Evolutionary conservation across 2,888 invertebrate genomes (phyloP).

Genomic region (Pheosia gnoma): DNA sequence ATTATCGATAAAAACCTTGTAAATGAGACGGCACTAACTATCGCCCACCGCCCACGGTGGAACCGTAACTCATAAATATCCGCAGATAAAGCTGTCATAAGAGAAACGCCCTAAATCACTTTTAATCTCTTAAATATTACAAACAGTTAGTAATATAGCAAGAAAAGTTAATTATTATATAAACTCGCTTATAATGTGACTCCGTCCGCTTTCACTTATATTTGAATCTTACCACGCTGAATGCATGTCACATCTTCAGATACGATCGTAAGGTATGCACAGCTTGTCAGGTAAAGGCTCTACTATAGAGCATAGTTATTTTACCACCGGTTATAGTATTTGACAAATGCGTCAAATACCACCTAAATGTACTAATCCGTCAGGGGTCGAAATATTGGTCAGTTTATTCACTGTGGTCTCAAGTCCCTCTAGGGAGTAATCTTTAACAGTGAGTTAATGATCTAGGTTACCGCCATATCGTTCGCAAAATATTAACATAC

Average conservation of each 20-base stretch:
- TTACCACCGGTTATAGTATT: too few species aligned
- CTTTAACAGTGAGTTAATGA: too few species aligned
- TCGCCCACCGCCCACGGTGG: slow-evolving; percentile 10
- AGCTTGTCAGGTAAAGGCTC: too few species aligned
- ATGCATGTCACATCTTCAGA: neutral
- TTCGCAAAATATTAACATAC: neutral
- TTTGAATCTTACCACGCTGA: neutral
- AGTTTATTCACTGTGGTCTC: too few species aligned
- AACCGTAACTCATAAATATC: slow-evolving; percentile 25
- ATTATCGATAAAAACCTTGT: slow-evolving; percentile 1
- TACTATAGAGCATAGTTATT: too few species aligned
- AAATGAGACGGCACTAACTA: slow-evolving; percentile 3
- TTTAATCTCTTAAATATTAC: slow-evolving; percentile 24
- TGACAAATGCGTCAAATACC: too few species aligned
- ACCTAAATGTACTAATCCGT: too few species aligned
- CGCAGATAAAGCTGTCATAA: slow-evolving; percentile 21
- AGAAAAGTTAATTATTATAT: slow-evolving; percentile 19
- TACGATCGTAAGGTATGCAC: neutral
- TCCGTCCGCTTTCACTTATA: neutral
- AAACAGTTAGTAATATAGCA: slow-evolving; percentile 22
- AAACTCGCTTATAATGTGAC: slow-evolving; percentile 10
- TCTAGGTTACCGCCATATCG: too few species aligned
- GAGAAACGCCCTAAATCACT: slow-evolving; percentile 26
- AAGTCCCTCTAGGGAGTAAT: too few species aligned
- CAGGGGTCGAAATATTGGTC: too few species aligned